Percentiles rank a stretch among this genome's conserved stretches.
These are phyloP conservation scores for Metaphire vulgaris DNA, from an alignment of 1,140 invertebrate genomes.

Conservation along the genomic window DNA sequence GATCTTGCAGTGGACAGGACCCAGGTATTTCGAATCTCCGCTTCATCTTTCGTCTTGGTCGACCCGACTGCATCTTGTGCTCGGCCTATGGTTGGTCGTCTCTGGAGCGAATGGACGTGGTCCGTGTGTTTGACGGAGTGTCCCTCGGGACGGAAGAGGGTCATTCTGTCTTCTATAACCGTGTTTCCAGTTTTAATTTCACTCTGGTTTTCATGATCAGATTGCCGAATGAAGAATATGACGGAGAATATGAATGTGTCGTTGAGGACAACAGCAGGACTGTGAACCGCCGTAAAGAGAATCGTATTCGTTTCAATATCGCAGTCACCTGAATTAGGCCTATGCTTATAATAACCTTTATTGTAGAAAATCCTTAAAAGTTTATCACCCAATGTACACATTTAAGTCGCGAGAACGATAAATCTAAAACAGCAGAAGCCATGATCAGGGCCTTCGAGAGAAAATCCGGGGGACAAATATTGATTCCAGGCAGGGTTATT, in stretches of 20 bases:
- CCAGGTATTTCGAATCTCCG: not conserved
- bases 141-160: not conserved
- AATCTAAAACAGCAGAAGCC: too few species aligned
- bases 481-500: too few species aligned
- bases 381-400: too few species aligned
- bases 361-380: too few species aligned
- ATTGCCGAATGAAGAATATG: not conserved
- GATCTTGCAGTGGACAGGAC: not conserved
- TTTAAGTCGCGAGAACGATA: too few species aligned
- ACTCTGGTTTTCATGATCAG: not conserved
- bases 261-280: not conserved
- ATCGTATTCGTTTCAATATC: not conserved
- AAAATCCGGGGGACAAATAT: too few species aligned
- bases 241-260: not conserved
- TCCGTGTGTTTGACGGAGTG: not conserved
- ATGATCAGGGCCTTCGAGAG: too few species aligned
- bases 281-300: not conserved
- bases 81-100: not conserved
- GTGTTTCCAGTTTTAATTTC: not conserved
- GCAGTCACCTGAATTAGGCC: not conserved
- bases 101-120: not conserved
- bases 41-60: not conserved
- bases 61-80: not conserved
- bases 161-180: not conserved
- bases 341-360: not conserved